Evolutionary conservation across 2,797 vertebrate genomes (phyloP), one percentile per base, ranked within the genome.

Genomic region (Sandelia bainsii): DNA sequence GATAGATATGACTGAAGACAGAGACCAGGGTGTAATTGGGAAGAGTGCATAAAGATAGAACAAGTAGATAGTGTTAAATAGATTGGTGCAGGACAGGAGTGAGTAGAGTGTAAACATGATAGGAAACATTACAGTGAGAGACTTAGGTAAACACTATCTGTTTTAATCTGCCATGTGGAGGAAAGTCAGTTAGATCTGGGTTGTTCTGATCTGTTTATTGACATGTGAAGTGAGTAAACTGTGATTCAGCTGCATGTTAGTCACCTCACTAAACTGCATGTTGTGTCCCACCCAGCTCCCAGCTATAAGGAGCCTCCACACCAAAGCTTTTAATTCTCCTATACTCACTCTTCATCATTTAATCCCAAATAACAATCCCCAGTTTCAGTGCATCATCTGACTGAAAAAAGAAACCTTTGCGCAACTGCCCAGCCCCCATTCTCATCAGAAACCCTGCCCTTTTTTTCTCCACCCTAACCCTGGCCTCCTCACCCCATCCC

Each of bases 201-300:
- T 77, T n/a, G 67, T 82, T 70, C 72, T 10, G 62, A 22, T 73
- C 45, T 34, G 14, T 68, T 37, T 86, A 62, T 71, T 69, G 69
- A 81, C 57, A 81, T 76, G 51, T 86, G 61, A 10, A 69, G 14
- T 64, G 52, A 77, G 29, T 34, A 39, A 72, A 40, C 65, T 79
- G 64, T 79, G 57, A 82, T 83, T 81, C 80, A 75, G 73, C 66
- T 75, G 75, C 68, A 70, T 69, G 49, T 72, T 78, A 59, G 37
- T 57, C 44, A 72, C 59, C 54, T 76, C 34, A 48, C 51, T 76
- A 69, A 76, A 74, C 62, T 5, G 23, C 70, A 86, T 80, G 65
- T 57, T 73, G 32, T 34, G 10, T 60, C 23, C 75, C 59, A 44
- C 45, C 42, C 52, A 75, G 29, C 66, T 73, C 50, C 59, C 29